Conservation (phyloP, 2,888 invertebrate genomes). For the Bugula neritina region DNA sequence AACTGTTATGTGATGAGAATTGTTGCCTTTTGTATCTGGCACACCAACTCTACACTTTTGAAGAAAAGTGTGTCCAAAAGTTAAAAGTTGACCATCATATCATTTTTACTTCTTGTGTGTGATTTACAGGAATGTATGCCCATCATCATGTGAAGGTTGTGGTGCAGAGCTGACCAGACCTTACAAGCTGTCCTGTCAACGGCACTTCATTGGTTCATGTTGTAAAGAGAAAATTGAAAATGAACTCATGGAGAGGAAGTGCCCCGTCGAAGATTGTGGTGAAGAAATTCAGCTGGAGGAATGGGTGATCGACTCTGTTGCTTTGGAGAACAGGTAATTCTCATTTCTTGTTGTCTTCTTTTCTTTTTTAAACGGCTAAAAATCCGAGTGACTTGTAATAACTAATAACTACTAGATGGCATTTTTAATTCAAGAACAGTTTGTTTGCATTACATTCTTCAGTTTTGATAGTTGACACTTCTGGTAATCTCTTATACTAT, state of each 20-base stretch:
- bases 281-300: neutral
- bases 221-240: slow-evolving; percentile 5
- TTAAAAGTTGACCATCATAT: too few relatives aligned
- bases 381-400: too few relatives aligned
- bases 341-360: neutral
- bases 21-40: too few relatives aligned
- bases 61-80: too few relatives aligned
- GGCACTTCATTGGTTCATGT: neutral
- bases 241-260: neutral
- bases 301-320: neutral
- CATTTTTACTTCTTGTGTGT: too few relatives aligned
- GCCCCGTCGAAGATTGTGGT: slow-evolving; percentile 1
- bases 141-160: neutral
- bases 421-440: neutral
- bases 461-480: neutral
- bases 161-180: slow-evolving; percentile 1
- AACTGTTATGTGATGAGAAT: too few relatives aligned
- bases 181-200: neutral
- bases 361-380: too few relatives aligned
- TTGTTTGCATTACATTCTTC: too few relatives aligned
- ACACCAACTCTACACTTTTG: too few relatives aligned
- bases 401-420: neutral
- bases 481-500: neutral
- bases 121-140: slow-evolving; percentile 14
- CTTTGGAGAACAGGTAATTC: slow-evolving; percentile 11